A percentile compares a stretch with the other conserved stretches of the same genome.
These are phyloP conservation scores for Sphaerophoria rueppellii DNA, from an alignment of 2,888 invertebrate genomes.

Conservation along the genomic window DNA sequence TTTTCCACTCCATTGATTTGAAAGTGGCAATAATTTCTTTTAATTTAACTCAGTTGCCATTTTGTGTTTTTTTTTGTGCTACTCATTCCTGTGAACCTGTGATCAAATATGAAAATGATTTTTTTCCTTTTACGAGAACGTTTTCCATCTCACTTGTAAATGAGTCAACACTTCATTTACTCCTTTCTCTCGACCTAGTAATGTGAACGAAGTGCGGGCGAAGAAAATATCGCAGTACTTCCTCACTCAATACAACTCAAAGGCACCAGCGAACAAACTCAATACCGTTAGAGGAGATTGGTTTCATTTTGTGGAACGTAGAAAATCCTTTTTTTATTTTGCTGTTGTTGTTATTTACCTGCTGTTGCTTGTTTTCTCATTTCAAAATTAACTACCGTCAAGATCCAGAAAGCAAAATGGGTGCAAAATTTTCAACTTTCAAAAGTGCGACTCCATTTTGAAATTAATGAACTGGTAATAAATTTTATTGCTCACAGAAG, in stretches of 20 bases:
- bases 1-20: constrained; percentile 55
- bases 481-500: constrained; percentile 51
- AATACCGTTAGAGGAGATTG: not conserved
- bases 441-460: constrained; percentile 62
- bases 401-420: constrained; percentile 31
- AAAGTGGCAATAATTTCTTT: constrained; percentile 57
- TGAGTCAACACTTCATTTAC: constrained; percentile 64
- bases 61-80: constrained; percentile 24
- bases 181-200: not conserved
- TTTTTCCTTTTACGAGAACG: constrained; percentile 59
- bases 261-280: constrained; percentile 1
- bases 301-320: not conserved
- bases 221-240: constrained; percentile 24
- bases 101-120: constrained; percentile 64
- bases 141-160: constrained; percentile 68
- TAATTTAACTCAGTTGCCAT: constrained; percentile 42
- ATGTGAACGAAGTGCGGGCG: not conserved
- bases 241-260: not conserved
- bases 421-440: constrained; percentile 11
- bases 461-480: constrained; percentile 70
- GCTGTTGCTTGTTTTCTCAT: constrained; percentile 15
- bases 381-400: constrained; percentile 33
- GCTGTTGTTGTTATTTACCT: constrained; percentile 11
- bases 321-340: constrained; percentile 36
- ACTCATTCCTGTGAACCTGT: constrained; percentile 48